These are phyloP conservation scores for Xestia rhomboidea DNA, from an alignment of 2,888 invertebrate genomes.

Conservation along the genomic window DNA sequence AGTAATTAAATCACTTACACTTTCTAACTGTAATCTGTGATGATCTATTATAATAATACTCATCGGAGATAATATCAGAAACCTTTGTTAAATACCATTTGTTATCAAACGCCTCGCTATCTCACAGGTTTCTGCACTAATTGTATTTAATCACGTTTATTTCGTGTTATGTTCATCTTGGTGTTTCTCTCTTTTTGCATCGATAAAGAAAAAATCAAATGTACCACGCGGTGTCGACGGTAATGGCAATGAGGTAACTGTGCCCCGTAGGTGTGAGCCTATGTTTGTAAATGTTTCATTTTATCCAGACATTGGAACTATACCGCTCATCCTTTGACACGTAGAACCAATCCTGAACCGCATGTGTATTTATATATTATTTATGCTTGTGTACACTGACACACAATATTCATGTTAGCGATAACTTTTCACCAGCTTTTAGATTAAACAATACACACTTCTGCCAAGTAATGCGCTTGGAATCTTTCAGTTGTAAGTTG, in stretches of 20 bases:
- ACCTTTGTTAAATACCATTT: conserved; percentile 55
- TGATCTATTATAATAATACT: conserved; percentile 65
- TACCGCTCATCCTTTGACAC: conserved; percentile 77
- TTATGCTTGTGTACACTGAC: conserved; percentile 62
- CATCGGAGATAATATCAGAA: conserved; percentile 52
- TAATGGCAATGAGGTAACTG: conserved; percentile 97
- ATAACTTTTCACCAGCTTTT: conserved; percentile 74
- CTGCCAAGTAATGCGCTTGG: conserved; percentile 65
- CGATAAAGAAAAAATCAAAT: conserved; percentile 96
- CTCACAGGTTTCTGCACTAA: conserved; percentile 77
- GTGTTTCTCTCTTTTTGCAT: conserved; percentile 91
- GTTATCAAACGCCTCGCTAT: conserved; percentile 64
- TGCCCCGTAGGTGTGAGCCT: conserved; percentile 87
- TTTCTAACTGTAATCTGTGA: conserved; percentile 74
- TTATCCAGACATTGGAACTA: conserved; percentile 72
- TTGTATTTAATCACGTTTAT: conserved; percentile 75
- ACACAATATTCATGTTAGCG: conserved; percentile 63
- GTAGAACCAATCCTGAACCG: conserved; percentile 75
- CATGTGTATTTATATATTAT: conserved; percentile 71
- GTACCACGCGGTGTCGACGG: conserved; percentile 98
- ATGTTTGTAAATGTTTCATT: conserved; percentile 79
- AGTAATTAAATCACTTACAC: conserved; percentile 71
- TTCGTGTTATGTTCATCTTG: conserved; percentile 87
- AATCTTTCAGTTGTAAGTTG: conserved; percentile 63
- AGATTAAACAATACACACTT: conserved; percentile 59